phyloP scores from a whole-genome alignment of 1,140 invertebrate species.

The Bombyx mandarina region DNA sequence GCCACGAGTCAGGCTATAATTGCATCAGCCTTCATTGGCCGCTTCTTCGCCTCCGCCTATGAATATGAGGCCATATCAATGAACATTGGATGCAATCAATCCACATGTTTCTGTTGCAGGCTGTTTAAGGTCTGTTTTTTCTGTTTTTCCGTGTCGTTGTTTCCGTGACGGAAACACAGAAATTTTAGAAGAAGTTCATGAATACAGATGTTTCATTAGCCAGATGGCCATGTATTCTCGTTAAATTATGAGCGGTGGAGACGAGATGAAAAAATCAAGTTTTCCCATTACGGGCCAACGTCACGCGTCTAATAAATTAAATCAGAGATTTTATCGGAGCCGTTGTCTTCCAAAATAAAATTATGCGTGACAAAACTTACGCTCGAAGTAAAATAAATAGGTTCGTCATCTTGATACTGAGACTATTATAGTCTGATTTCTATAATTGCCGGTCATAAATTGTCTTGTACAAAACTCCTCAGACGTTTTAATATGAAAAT shows the following conservation, averaged over 20 bases:
- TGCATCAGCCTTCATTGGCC: conserved; percentile 45
- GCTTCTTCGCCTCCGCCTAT: conserved; percentile 30
- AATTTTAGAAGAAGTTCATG: conserved; percentile 29
- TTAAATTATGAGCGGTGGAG: conserved; percentile 33
- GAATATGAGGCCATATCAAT: neutral
- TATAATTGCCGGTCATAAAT: too few species aligned
- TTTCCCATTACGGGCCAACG: conserved; percentile 6
- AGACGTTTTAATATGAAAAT: too few species aligned
- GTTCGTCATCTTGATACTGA: too few species aligned
- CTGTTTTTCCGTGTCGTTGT: neutral
- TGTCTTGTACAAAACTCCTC: too few species aligned
- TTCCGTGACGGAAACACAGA: conserved; percentile 8
- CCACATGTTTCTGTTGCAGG: too few species aligned
- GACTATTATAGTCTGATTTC: too few species aligned
- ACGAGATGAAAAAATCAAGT: conserved; percentile 21
- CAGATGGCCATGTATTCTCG: conserved; percentile 22
- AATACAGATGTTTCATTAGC: conserved; percentile 37
- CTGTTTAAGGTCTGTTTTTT: too few species aligned
- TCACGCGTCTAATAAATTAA: conserved; percentile 12
- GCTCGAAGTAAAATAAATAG: neutral
- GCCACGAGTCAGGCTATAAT: conserved; percentile 61
- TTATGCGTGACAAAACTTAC: neutral
- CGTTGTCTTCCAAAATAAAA: conserved; percentile 3
- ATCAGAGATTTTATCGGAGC: conserved; percentile 2
- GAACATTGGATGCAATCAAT: neutral